Evolutionary conservation across 2,113 vertebrate species (phyloP), one percentile per base, ranked within the genome.

Genomic region (Hydropotes inermis): DNA sequence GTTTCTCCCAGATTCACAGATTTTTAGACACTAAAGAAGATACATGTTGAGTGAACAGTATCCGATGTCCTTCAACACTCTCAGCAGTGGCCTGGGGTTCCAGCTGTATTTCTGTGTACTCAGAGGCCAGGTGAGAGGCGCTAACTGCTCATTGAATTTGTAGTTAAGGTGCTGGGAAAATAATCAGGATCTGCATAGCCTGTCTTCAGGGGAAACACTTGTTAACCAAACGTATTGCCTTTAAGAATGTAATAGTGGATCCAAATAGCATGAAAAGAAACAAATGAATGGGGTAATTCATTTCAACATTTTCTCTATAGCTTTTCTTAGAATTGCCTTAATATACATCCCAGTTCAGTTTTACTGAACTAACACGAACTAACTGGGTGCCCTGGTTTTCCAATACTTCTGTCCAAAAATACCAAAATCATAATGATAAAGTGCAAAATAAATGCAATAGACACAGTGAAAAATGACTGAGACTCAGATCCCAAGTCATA

Each of bases 11-110:
- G 28, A 98, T 97, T 98, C 94, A 96, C 60, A 87, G 97, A 96
- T 86, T 98, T 28, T 97, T 97, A 39, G 0, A 97, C 89, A 93
- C 11, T 97, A 93, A 98, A 93, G 87, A 98, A 98, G 97, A 98
- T 96, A 92, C 98, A 98, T 52, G 70, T 87, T 90, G 97, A 96
- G 58, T 81, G 81, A 97, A 93, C 0, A 1, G 17, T 84, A 97
- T 97, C 91, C 91, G 47, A 83, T 97, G 82, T 97, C 97, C 89
- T 98, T 97, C 91, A 86, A 21, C 88, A 92, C 89, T 98, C 94
- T 97, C 57, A 89, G 92, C 60, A 82, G 67, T 67, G 58, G 95
- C 86, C 88, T 94, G 64, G 94, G 92, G 33, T 78, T 97, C 92
- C 83, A 39, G 95, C 96, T 98, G 67, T 33, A 96, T 98, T 97